A percentile compares a stretch with the other conserved stretches of the same genome.
These are phyloP conservation scores for Drosophila dives DNA, from an alignment of 2,888 invertebrate genomes.

Conservation along the genomic window DNA sequence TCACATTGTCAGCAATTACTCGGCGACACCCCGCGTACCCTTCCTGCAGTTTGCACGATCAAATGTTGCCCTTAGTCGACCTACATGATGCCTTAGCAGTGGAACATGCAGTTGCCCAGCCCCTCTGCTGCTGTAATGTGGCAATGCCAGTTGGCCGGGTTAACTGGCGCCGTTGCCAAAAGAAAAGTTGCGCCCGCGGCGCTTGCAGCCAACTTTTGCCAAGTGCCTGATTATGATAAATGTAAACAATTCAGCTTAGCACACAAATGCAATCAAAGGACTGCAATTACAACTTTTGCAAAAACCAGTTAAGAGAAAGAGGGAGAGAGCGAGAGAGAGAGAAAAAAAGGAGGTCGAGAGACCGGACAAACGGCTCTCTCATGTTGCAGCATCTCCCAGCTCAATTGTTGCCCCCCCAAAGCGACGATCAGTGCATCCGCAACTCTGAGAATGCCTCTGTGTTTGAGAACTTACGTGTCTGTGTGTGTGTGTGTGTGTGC, in stretches of 20 bases:
- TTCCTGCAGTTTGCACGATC: constrained; percentile 52
- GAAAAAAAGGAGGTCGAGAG: constrained; percentile 11
- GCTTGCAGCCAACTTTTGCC: constrained; percentile 53
- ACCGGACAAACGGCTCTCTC: constrained; percentile 17
- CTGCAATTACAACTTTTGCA: constrained; percentile 67
- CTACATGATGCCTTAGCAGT: constrained; percentile 40
- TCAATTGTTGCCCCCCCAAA: constrained; percentile 53
- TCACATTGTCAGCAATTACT: constrained; percentile 75
- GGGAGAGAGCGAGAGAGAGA: constrained; percentile 17
- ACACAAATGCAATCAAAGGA: constrained; percentile 80
- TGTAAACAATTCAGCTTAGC: constrained; percentile 77
- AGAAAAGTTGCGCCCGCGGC: constrained; percentile 69
- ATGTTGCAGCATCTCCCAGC: constrained; percentile 5
- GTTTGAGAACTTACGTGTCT: constrained; percentile 1
- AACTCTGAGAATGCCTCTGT: constrained; percentile 35
- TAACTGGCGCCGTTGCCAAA: constrained; percentile 71
- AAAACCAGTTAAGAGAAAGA: constrained; percentile 65
- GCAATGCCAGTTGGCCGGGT: constrained; percentile 38
- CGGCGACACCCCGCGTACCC: constrained; percentile 26
- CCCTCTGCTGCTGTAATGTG: constrained; percentile 13
- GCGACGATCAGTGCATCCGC: constrained; percentile 58
- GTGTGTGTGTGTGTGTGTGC: constrained; percentile 50
- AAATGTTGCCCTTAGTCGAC: constrained; percentile 62
- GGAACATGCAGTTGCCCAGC: constrained; percentile 8
- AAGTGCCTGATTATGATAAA: constrained; percentile 75